phyloP scores from a whole-genome alignment of 2,113 vertebrate species.

The Crotalus tigris region DNA sequence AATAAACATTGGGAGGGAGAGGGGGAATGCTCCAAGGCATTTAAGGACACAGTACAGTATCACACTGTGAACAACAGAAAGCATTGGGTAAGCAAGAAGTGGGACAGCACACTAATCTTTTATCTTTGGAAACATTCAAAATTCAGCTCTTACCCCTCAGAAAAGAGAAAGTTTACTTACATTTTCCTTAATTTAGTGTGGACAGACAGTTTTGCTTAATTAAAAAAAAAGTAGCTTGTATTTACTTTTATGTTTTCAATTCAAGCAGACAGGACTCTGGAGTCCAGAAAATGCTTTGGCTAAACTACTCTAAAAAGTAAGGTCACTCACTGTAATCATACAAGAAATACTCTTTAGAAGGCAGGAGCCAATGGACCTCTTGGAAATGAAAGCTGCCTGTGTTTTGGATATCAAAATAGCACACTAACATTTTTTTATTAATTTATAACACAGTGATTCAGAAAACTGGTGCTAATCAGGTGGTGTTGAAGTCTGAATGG shows the following conservation, averaged over 20 bases:
- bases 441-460: slow-evolving; percentile 27
- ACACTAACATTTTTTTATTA: slow-evolving; percentile 5
- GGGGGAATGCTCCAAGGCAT: neutral
- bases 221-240: neutral
- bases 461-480: slow-evolving; percentile 34
- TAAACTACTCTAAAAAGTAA: neutral
- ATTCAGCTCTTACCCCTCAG: neutral
- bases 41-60: slow-evolving; percentile 1
- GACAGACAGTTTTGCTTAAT: slow-evolving; percentile 10
- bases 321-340: slow-evolving; percentile 71
- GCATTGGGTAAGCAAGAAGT: neutral
- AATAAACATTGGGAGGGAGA: neutral
- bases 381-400: slow-evolving; percentile 54
- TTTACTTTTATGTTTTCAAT: neutral
- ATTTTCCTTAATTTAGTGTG: neutral
- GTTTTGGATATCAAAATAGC: slow-evolving; percentile 43
- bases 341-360: slow-evolving; percentile 71
- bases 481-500: slow-evolving; percentile 17
- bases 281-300: neutral
- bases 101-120: neutral
- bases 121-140: slow-evolving; percentile 5
- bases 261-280: neutral
- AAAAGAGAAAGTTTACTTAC: slow-evolving; percentile 6
- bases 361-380: slow-evolving; percentile 73
- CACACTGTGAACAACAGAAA: neutral